Evolutionary conservation across 2,113 vertebrate species (phyloP), one percentile per base, ranked within the genome.

Genomic region (Xiphias gladius): DNA sequence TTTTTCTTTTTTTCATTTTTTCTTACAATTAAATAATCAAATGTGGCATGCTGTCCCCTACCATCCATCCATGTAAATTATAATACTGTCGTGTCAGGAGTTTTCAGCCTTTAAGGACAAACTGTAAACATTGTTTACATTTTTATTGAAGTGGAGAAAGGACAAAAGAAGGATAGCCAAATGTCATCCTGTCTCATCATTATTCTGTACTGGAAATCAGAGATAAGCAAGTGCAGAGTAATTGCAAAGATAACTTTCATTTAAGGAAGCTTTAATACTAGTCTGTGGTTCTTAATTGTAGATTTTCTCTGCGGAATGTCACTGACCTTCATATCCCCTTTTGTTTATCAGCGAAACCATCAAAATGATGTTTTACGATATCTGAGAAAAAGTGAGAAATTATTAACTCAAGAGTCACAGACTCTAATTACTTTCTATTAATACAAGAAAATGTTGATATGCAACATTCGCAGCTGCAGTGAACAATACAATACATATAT

Each of bases 161-260:
- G 88, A 93, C 85, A 80, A 87, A 80, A 91, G 80, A 91, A 93
- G 79, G 92, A 86, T 80, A 90, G 91, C 79, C 82, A 89, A 88
- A 89, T 84, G 85, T 82, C 90, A 84, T 66, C 73, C 54, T 22
- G 73, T 89, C 89, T 92, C 86, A 95, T 93, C 85, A 83, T 76
- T 88, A 94, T 94, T 93, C 88, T 39, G 50, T 32, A 62, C 82
- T 37, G 28, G 65, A 66, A 63, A 89, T 90, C 85, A 78, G 54
- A 85, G 88, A 94, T 93, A 93, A 95, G 89, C 84, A 88, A 88
- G 86, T 62, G 70, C 73, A 54, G 83, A 88, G 84, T 94, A 92
- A 95, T 94, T 94, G 85, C 87, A 88, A 90, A 92, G 90, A 94
- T 94, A 93, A 90, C 80, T 91, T 92, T 90, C 82, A 89, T 91